A percentile compares a stretch with the other conserved stretches of the same genome.
Evolutionary conservation across 2,113 vertebrate species (phyloP).

Genomic region (Heterocephalus glaber): DNA sequence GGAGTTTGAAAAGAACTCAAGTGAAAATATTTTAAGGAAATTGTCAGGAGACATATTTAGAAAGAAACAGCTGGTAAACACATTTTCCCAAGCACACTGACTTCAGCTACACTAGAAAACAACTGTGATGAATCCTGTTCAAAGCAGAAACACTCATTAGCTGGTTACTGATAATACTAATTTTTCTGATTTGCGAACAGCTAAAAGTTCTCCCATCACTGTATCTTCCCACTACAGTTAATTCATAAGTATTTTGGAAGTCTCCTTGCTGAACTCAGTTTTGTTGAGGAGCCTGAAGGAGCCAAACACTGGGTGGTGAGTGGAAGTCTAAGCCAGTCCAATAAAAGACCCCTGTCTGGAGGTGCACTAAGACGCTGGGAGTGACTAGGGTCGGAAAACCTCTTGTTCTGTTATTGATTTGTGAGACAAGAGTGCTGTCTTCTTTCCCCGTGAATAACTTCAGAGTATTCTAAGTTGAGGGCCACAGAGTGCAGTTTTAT

Average conservation of each 20-base stretch:
- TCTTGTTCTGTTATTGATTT: no score
- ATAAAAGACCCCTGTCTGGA: conserved; percentile 80
- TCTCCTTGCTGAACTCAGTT: conserved; percentile 68
- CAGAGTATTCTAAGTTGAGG: no score
- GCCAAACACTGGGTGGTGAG: conserved; percentile 72
- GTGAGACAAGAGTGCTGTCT: no score
- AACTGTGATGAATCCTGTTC: conserved; percentile 83
- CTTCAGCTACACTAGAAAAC: conserved; percentile 82
- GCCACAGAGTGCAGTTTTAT: no score
- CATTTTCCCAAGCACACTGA: conserved; percentile 83
- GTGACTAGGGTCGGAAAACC: no score
- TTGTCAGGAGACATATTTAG: conserved; percentile 82
- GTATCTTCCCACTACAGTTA: conserved; percentile 66
- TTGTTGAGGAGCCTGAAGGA: conserved; percentile 48
- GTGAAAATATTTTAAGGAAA: conserved; percentile 85
- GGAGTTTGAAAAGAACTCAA: conserved; percentile 72
- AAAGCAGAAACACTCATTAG: conserved; percentile 77
- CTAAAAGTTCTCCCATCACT: conserved; percentile 60
- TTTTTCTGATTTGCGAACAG: conserved; percentile 76
- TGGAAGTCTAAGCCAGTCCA: conserved; percentile 80
- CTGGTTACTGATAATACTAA: conserved; percentile 84
- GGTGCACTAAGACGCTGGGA: no score
- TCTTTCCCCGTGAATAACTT: no score
- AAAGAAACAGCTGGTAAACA: conserved; percentile 85
- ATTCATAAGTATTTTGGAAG: conserved; percentile 58